A percentile compares a stretch with the other conserved stretches of the same genome.
Conservation (phyloP, 2,113 vertebrate species). For the human region GRCh38 chr12:85490001-85490500, state of each 20-base stretch:
- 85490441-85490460: background rate
- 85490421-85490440: background rate
- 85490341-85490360: background rate
- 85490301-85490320: background rate
- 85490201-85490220: background rate
- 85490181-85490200: background rate
- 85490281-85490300: background rate
- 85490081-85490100: background rate
- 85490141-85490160: background rate
- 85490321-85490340: background rate
- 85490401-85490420: background rate
- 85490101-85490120: background rate
- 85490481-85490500: background rate
- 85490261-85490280: background rate
- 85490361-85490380: background rate
- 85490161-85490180: background rate
- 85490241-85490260: background rate
- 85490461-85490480: background rate
- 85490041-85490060: background rate
- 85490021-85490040: background rate
- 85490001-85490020: background rate
- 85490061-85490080: background rate
- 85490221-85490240: background rate
- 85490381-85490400: background rate
- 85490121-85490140: background rate